Conservation (phyloP, 2,888 invertebrate species). For the Sphaeridia pumilis region DNA sequence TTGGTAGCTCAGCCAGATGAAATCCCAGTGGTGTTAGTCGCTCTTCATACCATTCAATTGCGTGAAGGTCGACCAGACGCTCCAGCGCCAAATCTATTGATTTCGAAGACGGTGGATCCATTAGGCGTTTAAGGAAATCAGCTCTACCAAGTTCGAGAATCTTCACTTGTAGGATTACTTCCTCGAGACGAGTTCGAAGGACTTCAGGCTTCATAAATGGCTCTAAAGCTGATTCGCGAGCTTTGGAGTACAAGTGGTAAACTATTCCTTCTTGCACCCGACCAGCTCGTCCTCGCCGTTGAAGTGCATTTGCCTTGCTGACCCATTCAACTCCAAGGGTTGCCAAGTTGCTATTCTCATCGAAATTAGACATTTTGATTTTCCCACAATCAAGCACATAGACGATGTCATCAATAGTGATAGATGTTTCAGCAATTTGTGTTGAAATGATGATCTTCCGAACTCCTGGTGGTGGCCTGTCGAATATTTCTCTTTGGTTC, state of each 20-base stretch:
- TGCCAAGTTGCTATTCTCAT: slow-evolving; percentile 57
- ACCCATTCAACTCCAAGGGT: slow-evolving; percentile 68
- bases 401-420: slow-evolving; percentile 89
- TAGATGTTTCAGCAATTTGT: slow-evolving; percentile 88
- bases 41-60: slow-evolving; percentile 60
- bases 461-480: slow-evolving; percentile 51
- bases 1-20: slow-evolving; percentile 69
- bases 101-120: slow-evolving; percentile 59
- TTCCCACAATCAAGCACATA: slow-evolving; percentile 80
- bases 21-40: slow-evolving; percentile 77
- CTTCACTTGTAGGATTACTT: slow-evolving; percentile 71
- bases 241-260: slow-evolving; percentile 65
- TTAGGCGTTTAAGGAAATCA: slow-evolving; percentile 55
- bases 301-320: slow-evolving; percentile 69
- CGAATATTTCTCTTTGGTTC: slow-evolving; percentile 69
- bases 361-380: slow-evolving; percentile 65
- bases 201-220: slow-evolving; percentile 71
- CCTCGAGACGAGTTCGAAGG: slow-evolving; percentile 64
- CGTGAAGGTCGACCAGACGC: slow-evolving; percentile 50
- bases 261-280: slow-evolving; percentile 77
- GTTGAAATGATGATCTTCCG: slow-evolving; percentile 83
- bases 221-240: slow-evolving; percentile 51
- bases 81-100: slow-evolving; percentile 52
- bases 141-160: slow-evolving; percentile 58
- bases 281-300: slow-evolving; percentile 78